These are phyloP conservation scores for Calliphora vicina DNA, from an alignment of 1,140 invertebrate species.

Conservation along the genomic window DNA sequence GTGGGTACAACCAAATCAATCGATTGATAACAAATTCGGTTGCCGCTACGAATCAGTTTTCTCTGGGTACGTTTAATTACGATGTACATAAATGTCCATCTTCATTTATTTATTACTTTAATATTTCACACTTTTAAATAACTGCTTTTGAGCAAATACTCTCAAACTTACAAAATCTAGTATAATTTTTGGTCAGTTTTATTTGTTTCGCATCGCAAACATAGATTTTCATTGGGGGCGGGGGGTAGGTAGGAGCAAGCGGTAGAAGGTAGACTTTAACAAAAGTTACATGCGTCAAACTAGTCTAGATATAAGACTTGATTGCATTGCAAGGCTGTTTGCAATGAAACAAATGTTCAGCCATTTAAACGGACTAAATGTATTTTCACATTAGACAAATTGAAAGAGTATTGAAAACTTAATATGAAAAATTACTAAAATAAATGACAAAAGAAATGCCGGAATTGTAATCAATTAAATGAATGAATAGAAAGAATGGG, in stretches of 20 bases:
- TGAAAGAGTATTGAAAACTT: not conserved
- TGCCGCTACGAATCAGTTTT: no score
- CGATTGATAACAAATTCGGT: no score
- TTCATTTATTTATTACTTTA: no score
- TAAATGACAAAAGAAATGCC: slow-evolving; percentile 7
- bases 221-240: not conserved
- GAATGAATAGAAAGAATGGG: not conserved
- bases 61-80: no score
- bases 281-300: not conserved
- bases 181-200: not conserved
- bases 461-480: not conserved
- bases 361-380: not conserved
- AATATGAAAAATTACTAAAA: not conserved
- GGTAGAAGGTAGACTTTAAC: not conserved
- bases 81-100: no score
- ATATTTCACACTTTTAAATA: not conserved
- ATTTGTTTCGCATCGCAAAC: not conserved
- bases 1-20: no score
- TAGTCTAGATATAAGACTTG: not conserved
- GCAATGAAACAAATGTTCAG: not conserved
- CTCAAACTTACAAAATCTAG: no score
- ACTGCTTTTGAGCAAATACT: not conserved
- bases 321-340: not conserved
- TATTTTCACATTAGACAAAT: not conserved
- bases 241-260: not conserved